Conservation (phyloP, 2,113 vertebrate species). For the Oenanthe melanoleuca region DNA sequence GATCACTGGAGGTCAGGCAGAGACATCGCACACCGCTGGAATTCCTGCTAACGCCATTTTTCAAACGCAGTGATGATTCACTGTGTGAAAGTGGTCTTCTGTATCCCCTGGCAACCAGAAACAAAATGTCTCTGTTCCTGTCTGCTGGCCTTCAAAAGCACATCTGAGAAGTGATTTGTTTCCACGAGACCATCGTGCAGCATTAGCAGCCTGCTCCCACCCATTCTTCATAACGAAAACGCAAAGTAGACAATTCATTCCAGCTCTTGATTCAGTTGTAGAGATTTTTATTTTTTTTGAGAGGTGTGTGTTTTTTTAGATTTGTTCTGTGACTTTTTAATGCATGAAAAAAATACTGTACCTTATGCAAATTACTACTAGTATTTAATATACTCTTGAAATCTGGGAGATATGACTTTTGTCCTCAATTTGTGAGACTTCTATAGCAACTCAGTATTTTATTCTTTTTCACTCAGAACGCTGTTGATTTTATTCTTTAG, state of each 20-base stretch:
- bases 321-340: background rate
- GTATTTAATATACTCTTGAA: background rate
- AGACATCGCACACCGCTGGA: background rate
- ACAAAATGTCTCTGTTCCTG: conserved; percentile 59
- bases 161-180: conserved; percentile 50
- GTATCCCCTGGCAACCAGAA: conserved; percentile 66
- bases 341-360: background rate
- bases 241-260: background rate
- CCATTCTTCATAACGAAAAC: conserved; percentile 9
- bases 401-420: background rate
- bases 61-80: conserved; percentile 17
- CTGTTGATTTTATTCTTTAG: background rate
- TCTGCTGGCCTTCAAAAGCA: conserved; percentile 44
- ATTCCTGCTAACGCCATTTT: conserved; percentile 17
- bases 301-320: background rate
- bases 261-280: background rate
- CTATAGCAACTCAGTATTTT: background rate
- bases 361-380: background rate
- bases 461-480: background rate
- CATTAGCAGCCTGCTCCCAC: background rate
- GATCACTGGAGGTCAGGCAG: background rate
- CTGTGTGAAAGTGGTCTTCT: conserved; percentile 30
- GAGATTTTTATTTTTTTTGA: background rate
- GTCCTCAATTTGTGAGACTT: background rate
- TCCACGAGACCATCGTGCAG: background rate